Conservation (phyloP, 2,113 vertebrate species). For the Narcine bancroftii region DNA sequence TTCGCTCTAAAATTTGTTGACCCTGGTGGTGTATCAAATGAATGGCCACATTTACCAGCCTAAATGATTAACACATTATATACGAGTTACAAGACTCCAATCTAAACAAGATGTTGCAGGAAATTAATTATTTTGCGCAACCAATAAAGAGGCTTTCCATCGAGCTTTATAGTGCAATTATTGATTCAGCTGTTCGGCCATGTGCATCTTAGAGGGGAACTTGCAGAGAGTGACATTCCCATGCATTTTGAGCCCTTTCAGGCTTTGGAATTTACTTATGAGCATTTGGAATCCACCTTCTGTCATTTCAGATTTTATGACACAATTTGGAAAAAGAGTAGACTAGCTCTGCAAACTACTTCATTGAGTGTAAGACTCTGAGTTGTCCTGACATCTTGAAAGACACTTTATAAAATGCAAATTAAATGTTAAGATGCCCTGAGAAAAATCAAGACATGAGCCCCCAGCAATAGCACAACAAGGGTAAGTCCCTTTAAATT, state of each 20-base stretch:
- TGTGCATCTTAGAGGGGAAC: no score
- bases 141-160: not conserved
- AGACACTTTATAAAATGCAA: not conserved
- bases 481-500: no score
- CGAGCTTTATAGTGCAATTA: not conserved
- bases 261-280: no score
- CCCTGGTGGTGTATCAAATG: not conserved
- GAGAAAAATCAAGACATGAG: no score
- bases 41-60: not conserved
- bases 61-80: not conserved
- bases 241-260: no score
- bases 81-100: not conserved
- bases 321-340: not conserved
- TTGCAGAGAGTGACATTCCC: no score
- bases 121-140: not conserved
- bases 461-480: no score
- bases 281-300: no score
- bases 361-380: not conserved
- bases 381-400: not conserved
- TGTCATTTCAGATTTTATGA: not conserved
- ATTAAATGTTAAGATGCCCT: no score
- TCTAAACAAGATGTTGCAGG: not conserved
- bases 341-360: not conserved
- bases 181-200: no score
- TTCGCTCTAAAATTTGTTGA: not conserved